Conservation (phyloP, 2,888 invertebrate species). For the Hermaeophaga mercurialis region DNA sequence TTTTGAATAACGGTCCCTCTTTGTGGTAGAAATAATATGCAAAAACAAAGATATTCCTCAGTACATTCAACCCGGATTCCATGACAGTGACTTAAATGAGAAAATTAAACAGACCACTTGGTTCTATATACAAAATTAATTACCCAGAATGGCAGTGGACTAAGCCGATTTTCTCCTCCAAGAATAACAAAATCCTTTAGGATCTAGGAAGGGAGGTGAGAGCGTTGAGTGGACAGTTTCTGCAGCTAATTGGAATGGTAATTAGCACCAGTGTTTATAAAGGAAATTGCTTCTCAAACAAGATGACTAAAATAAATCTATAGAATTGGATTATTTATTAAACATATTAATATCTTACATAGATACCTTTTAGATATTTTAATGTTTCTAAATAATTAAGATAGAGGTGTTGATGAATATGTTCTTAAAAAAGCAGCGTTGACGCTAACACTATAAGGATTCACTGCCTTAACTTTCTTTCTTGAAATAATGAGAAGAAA, state of each 20-base stretch:
- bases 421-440: too few relatives aligned
- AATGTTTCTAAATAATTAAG: too few relatives aligned
- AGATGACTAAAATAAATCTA: too few relatives aligned
- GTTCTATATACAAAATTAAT: conserved; percentile 23
- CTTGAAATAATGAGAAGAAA: too few relatives aligned
- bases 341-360: too few relatives aligned
- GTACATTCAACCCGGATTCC: conserved; percentile 4
- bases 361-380: too few relatives aligned
- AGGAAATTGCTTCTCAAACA: background rate
- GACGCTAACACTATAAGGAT: too few relatives aligned
- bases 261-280: conserved; percentile 1
- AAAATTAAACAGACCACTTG: conserved; percentile 21
- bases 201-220: background rate
- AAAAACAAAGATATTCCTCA: conserved; percentile 11
- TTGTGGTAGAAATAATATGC: too few relatives aligned
- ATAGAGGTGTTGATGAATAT: too few relatives aligned
- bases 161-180: conserved; percentile 18
- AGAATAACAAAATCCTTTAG: conserved; percentile 21
- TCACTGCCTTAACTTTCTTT: too few relatives aligned
- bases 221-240: background rate
- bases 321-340: too few relatives aligned
- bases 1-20: too few relatives aligned
- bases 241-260: conserved; percentile 10
- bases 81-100: conserved; percentile 9
- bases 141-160: conserved; percentile 11